These are phyloP conservation scores for Bothrops jararaca DNA, from an alignment of 2,113 vertebrate species.

Conservation along the genomic window DNA sequence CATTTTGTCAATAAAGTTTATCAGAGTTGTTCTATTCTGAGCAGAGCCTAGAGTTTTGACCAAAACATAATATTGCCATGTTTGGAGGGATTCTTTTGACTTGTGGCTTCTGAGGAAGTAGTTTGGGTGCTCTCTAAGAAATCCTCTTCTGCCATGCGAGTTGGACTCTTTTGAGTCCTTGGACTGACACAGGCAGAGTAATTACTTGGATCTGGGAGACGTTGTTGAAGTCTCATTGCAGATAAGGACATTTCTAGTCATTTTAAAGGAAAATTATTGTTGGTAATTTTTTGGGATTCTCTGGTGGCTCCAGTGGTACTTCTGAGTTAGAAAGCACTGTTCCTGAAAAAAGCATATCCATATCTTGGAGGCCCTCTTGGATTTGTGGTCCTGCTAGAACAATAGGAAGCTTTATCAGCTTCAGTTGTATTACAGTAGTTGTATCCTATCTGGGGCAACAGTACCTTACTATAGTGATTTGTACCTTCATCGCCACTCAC, in stretches of 20 bases:
- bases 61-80: background rate
- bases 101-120: background rate
- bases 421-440: background rate
- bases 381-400: background rate
- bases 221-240: background rate
- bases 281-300: background rate
- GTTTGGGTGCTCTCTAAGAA: background rate
- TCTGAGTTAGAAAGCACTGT: background rate
- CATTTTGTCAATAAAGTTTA: background rate
- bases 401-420: background rate
- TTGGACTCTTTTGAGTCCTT: background rate
- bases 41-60: background rate
- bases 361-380: background rate
- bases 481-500: background rate
- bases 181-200: background rate
- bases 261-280: background rate
- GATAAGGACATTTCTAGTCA: background rate
- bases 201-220: background rate
- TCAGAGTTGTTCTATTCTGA: background rate
- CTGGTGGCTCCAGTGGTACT: background rate
- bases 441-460: background rate
- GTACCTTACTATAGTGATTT: background rate
- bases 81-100: background rate
- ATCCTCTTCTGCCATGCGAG: background rate
- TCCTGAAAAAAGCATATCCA: background rate